Conservation (phyloP, 2,888 invertebrate genomes). For the Acanthosepion pharaonis region DNA sequence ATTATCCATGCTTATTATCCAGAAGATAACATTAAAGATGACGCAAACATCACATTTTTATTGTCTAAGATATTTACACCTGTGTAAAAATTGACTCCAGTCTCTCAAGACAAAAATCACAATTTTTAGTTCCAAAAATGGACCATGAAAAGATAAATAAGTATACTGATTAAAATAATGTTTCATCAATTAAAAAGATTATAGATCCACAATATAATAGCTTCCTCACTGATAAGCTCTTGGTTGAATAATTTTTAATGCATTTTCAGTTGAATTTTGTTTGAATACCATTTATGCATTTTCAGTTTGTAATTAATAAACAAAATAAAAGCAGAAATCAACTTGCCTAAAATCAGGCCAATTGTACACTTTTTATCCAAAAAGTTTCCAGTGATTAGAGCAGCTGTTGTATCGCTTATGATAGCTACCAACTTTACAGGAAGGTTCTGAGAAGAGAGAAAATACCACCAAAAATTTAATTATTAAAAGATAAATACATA, state of each 20-base stretch:
- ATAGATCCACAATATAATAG: not conserved
- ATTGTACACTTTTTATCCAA: slow-evolving; percentile 80
- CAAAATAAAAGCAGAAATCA: not conserved
- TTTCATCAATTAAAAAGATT: too few relatives aligned
- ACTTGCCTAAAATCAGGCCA: slow-evolving; percentile 81
- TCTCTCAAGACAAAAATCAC: too few relatives aligned
- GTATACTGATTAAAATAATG: too few relatives aligned
- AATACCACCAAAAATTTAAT: not conserved
- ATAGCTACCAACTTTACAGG: slow-evolving; percentile 83
- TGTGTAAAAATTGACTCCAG: too few relatives aligned
- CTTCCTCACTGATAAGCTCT: not conserved
- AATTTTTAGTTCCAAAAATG: too few relatives aligned
- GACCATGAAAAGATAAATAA: too few relatives aligned
- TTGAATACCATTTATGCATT: not conserved
- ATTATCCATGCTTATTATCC: too few relatives aligned
- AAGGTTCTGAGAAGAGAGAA: slow-evolving; percentile 67
- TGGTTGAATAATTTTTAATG: not conserved
- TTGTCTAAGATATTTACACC: too few relatives aligned
- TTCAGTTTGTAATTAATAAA: not conserved
- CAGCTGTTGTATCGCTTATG: slow-evolving; percentile 84
- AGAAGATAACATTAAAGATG: too few relatives aligned
- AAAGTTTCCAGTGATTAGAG: slow-evolving; percentile 82
- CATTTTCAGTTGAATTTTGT: not conserved
- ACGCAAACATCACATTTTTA: too few relatives aligned
- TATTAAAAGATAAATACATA: not conserved